A percentile compares a stretch with the other conserved stretches of the same genome.
Conservation (phyloP, 2,797 vertebrate species). For the Enteromius paludinosus region DNA sequence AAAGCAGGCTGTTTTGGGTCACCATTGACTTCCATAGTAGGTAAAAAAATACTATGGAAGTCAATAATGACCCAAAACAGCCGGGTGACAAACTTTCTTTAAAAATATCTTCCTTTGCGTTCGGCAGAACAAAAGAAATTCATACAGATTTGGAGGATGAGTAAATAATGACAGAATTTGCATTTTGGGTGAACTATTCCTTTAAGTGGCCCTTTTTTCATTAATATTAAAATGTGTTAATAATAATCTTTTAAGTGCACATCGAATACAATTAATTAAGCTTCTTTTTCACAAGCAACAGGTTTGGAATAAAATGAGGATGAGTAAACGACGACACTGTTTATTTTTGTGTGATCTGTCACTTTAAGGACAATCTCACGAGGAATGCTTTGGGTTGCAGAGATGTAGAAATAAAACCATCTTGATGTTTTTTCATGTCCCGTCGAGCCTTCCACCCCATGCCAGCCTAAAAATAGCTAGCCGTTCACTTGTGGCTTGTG, state of each 20-base stretch:
- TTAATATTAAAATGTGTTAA: background rate
- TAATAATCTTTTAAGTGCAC: background rate
- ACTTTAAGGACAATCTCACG: background rate
- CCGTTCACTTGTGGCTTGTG: conserved; percentile 24
- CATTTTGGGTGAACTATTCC: too few relatives aligned
- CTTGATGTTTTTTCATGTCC: background rate
- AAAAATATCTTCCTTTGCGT: too few relatives aligned
- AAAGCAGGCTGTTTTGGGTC: too few relatives aligned
- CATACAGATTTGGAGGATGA: too few relatives aligned
- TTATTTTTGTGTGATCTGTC: background rate
- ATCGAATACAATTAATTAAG: background rate
- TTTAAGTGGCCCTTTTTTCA: background rate
- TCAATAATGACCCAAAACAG: too few relatives aligned
- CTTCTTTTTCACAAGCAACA: background rate
- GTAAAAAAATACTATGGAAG: too few relatives aligned
- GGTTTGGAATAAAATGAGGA: background rate
- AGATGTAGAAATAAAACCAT: conserved; percentile 15
- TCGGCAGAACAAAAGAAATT: too few relatives aligned
- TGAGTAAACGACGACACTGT: background rate
- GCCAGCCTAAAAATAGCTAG: conserved; percentile 25
- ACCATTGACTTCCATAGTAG: too few relatives aligned
- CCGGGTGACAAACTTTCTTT: too few relatives aligned
- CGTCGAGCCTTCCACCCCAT: background rate
- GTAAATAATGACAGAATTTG: too few relatives aligned
- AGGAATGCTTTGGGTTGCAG: background rate